Conservation (phyloP, 2,888 invertebrate species). For the Drosophila ezoana region DNA sequence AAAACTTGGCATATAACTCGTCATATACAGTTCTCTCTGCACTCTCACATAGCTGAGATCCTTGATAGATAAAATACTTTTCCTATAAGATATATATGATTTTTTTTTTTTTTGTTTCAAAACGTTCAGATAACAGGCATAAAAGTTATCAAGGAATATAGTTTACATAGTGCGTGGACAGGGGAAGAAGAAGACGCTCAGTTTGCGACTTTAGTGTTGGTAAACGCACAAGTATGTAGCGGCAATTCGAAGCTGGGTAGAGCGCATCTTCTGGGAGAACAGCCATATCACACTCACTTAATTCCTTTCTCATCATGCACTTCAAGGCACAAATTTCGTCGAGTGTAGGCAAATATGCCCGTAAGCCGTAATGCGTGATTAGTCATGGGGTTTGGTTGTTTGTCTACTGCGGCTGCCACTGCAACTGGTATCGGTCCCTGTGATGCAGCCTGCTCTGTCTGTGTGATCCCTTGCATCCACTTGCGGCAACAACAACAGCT, state of each 20-base stretch:
- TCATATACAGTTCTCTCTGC: no score
- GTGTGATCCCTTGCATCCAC: slow-evolving; percentile 14
- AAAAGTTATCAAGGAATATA: no score
- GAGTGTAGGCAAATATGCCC: slow-evolving; percentile 1
- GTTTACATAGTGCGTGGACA: no score
- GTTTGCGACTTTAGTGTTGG: neutral
- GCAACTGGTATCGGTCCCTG: slow-evolving; percentile 13
- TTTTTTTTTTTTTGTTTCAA: no score
- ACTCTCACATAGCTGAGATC: no score
- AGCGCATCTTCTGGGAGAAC: no score
- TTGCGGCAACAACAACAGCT: slow-evolving; percentile 11
- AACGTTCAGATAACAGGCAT: no score
- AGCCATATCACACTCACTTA: no score
- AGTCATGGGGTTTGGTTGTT: slow-evolving; percentile 33
- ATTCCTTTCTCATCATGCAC: neutral
- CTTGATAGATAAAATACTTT: no score
- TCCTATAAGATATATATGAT: no score
- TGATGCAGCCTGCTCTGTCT: slow-evolving; percentile 9
- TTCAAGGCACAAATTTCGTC: neutral
- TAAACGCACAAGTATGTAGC: neutral
- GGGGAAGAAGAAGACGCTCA: no score
- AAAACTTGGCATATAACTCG: no score
- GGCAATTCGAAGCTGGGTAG: neutral
- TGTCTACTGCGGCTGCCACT: slow-evolving; percentile 4
- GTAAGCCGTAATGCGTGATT: slow-evolving; percentile 22